These are phyloP conservation scores for crab-eating macaque (Macaca fascicularis) DNA, from an alignment of 2,113 vertebrate species.

Conservation along the genomic window DNA sequence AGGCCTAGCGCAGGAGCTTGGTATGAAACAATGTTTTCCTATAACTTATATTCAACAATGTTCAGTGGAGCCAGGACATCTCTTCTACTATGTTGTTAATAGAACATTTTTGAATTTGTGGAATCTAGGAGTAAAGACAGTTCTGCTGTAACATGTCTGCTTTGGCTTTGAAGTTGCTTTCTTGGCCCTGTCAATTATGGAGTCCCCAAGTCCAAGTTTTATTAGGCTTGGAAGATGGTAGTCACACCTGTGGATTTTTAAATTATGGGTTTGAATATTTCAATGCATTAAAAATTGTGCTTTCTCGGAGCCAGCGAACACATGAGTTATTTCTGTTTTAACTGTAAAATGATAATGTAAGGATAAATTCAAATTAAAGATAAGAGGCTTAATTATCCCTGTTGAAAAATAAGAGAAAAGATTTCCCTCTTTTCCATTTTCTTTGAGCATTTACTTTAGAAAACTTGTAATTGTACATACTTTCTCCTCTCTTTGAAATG, in stretches of 20 bases:
- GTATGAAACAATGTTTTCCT: background rate
- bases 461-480: background rate
- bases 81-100: background rate
- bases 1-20: background rate
- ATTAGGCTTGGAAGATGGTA: background rate
- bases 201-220: background rate
- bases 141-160: background rate
- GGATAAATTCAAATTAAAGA: background rate
- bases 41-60: background rate
- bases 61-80: background rate
- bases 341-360: background rate
- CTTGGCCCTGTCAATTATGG: background rate
- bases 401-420: background rate
- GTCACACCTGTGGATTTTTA: background rate
- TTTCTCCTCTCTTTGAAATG: background rate
- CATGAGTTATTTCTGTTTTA: background rate
- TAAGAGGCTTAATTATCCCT: background rate
- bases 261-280: background rate
- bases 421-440: background rate
- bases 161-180: background rate
- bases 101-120: background rate
- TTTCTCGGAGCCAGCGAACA: background rate
- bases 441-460: background rate
- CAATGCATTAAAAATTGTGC: background rate
- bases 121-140: background rate